Evolutionary conservation across 2,888 invertebrate species (phyloP), one percentile per base, ranked within the genome.

Genomic region (Lymantria monacha): DNA sequence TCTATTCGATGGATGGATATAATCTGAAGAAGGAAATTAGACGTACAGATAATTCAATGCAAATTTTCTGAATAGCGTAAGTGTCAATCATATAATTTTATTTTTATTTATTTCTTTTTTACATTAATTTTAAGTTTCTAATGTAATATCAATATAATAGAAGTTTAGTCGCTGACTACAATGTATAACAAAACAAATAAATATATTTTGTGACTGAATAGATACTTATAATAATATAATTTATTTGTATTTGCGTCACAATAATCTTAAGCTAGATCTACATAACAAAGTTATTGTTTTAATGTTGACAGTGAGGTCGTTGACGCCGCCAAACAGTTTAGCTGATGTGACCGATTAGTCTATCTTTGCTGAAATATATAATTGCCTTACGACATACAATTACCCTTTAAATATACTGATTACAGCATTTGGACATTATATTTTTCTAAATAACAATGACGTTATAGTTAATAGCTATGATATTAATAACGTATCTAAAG

Each of bases 341-440:
- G 10, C 33, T 33, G 33, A 33, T 33, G 12, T 50, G 42, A 47
- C 44, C 38, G 42, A 41, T 44, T 33, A 45, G 14, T n/a, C n/a
- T 33, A 42, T 45, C 36, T 14, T 48, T 36, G 22, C 41, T 46
- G 44, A 45, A 38, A 38, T 14, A 41, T 41, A 14, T 9, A 12
- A 41, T 14, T 41, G 50, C 45, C 49, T 52, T 49, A 55, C 44
- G 11, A 9, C 48, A 37, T 46, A 44, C 51, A 48, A 48, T 53
- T 44, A 55, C n/a, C 49, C 53, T 49, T 47, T 45, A 52, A 56
- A 38, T 38, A n/a, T 7, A 38, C 38, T n/a, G 38, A 13, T 12
- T 3, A 2, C 11, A 38, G n/a, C 7, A 3, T 22, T 22, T 22
- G 22, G 22, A 22, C 22, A 22, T 5, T 2, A 5, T 22, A n/a